These are phyloP conservation scores for Xylophagus ater DNA, from an alignment of 2,888 invertebrate genomes.

Conservation along the genomic window DNA sequence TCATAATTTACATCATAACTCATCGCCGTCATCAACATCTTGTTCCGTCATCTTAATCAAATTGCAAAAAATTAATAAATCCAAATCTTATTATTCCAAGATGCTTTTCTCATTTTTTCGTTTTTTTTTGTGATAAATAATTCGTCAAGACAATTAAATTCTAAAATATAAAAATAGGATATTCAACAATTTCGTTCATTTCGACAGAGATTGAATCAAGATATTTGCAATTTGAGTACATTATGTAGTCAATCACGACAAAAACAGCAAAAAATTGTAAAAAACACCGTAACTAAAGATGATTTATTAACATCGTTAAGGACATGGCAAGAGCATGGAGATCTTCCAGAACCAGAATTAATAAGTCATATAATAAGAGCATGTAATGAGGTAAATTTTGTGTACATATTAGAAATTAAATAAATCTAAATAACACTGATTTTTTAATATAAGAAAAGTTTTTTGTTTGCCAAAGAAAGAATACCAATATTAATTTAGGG, in stretches of 20 bases:
- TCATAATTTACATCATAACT: neutral
- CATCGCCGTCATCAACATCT: conserved; percentile 2
- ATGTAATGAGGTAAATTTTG: conserved; percentile 34
- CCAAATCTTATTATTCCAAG: too few relatives aligned
- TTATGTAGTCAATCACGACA: conserved; percentile 37
- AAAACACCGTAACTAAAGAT: conserved; percentile 33
- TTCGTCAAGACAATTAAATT: conserved; percentile 6
- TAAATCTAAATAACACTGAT: too few relatives aligned
- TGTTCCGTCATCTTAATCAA: conserved; percentile 7
- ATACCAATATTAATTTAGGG: too few relatives aligned
- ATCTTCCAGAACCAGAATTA: conserved; percentile 34
- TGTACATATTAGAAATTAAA: too few relatives aligned
- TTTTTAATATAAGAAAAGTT: too few relatives aligned
- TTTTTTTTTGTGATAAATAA: too few relatives aligned
- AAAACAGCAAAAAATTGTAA: conserved; percentile 10
- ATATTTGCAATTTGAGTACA: conserved; percentile 47
- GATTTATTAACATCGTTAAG: conserved; percentile 34
- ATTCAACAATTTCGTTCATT: conserved; percentile 15
- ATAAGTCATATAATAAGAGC: conserved; percentile 32
- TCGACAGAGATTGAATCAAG: conserved; percentile 45
- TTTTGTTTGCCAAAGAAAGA: too few relatives aligned
- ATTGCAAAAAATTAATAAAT: neutral
- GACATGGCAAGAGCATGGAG: conserved; percentile 37
- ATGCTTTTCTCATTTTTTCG: too few relatives aligned
- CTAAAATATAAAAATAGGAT: too few relatives aligned